Conservation (phyloP, 2,797 vertebrate genomes). For the Philypnodon macrostomus region DNA sequence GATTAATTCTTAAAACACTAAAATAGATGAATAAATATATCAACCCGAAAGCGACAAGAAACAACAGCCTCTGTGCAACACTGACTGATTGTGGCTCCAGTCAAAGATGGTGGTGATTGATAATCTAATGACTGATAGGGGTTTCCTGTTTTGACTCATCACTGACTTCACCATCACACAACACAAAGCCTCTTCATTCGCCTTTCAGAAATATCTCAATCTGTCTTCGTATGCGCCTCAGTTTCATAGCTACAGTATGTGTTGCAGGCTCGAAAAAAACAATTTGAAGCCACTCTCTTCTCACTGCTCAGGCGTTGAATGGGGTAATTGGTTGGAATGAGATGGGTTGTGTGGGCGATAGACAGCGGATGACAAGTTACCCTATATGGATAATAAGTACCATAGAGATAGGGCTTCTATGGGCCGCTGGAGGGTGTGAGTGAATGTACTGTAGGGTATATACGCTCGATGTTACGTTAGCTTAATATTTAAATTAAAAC, state of each 20-base stretch:
- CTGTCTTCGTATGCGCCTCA: background rate
- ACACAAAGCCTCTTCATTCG: too few relatives aligned
- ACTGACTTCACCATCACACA: constrained; percentile 18
- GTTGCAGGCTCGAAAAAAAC: constrained; percentile 13
- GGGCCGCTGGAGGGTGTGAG: constrained; percentile 16
- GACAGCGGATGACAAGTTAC: constrained; percentile 42
- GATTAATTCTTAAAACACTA: too few relatives aligned
- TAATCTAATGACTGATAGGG: constrained; percentile 8
- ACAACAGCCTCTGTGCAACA: background rate
- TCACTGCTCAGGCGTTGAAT: constrained; percentile 30
- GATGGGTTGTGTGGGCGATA: constrained; percentile 42
- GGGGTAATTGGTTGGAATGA: constrained; percentile 61
- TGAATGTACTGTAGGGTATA: too few relatives aligned
- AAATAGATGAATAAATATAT: too few relatives aligned
- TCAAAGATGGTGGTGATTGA: background rate
- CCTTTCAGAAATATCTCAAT: constrained; percentile 16
- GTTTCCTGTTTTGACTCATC: constrained; percentile 24
- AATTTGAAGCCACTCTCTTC: constrained; percentile 33
- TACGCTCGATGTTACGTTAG: too few relatives aligned
- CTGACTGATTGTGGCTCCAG: background rate
- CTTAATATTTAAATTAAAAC: background rate
- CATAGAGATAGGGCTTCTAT: constrained; percentile 27
- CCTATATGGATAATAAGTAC: constrained; percentile 52
- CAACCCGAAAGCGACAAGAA: too few relatives aligned
- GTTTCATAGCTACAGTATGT: constrained; percentile 21